Percentiles rank a stretch among this genome's conserved stretches.
These are phyloP conservation scores for Hycleus phaleratus DNA, from an alignment of 1,140 invertebrate species.

Conservation along the genomic window DNA sequence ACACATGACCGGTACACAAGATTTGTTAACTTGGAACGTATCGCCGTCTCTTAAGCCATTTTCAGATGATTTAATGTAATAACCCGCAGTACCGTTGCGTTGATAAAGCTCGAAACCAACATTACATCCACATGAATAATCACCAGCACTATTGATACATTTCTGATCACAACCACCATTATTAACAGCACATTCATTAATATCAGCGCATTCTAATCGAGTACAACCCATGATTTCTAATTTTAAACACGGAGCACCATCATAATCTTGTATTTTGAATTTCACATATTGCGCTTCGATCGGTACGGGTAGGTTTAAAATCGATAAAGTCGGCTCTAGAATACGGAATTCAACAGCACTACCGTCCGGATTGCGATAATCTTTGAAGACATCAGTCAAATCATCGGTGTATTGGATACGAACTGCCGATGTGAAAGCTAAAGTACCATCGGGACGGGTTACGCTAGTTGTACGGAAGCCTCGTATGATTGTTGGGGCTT, in stretches of 20 bases:
- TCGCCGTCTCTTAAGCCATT: slow-evolving; percentile 82
- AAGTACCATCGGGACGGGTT: slow-evolving; percentile 62
- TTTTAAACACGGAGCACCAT: slow-evolving; percentile 80
- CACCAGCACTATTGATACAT: slow-evolving; percentile 82
- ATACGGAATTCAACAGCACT: slow-evolving; percentile 89
- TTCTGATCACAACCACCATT: slow-evolving; percentile 94
- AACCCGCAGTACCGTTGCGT: slow-evolving; percentile 88
- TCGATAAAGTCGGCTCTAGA: slow-evolving; percentile 76
- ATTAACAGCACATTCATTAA: slow-evolving; percentile 82
- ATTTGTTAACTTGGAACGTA: slow-evolving; percentile 86
- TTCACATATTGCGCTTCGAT: slow-evolving; percentile 86
- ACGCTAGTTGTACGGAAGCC: slow-evolving; percentile 87
- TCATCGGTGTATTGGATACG: slow-evolving; percentile 82
- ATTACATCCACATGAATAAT: slow-evolving; percentile 83
- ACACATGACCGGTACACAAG: slow-evolving; percentile 90
- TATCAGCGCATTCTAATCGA: slow-evolving; percentile 80
- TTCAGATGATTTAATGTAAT: slow-evolving; percentile 71
- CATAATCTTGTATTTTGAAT: slow-evolving; percentile 84
- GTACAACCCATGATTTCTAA: slow-evolving; percentile 92
- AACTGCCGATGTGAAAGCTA: slow-evolving; percentile 82
- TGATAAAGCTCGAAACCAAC: slow-evolving; percentile 88
- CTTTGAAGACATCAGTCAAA: slow-evolving; percentile 79
- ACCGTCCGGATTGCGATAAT: slow-evolving; percentile 85
- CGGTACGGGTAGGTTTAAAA: slow-evolving; percentile 81
- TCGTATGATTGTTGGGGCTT: slow-evolving; percentile 81